Evolutionary conservation across 2,797 vertebrate species (phyloP), one percentile per base, ranked within the genome.

Genomic region (Chaetophractus vellerosus): DNA sequence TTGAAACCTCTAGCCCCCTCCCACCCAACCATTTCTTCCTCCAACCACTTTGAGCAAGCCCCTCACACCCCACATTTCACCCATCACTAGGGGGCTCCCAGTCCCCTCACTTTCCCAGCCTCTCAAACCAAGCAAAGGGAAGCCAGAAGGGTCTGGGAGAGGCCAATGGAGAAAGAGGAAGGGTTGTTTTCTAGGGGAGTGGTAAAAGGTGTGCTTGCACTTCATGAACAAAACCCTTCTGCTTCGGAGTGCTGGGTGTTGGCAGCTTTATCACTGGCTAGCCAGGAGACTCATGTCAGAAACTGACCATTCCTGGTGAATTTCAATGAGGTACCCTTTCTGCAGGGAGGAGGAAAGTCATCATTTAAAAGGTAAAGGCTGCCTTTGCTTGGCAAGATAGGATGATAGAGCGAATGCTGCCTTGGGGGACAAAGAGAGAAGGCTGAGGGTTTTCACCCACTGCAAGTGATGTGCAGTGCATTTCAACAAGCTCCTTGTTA

Each of bases 311-410:
- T 96, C 86, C 92, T 86, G 50, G 80, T 89, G 97, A 96, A 97
- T 98, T 96, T 95, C 93, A 92, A 87, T 92, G 68, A 84, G 84
- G 52, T 86, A 75, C 63, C 38, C 94, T 96, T 96, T 74, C 61
- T 72, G 64, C 11, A 9, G 72, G 36, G 78, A 94, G 24, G 36
- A 94, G n/a, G 55, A 87, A 83, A 86, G 41, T 23, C 89, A 57
- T 86, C 84, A 26, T 93, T 95, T 97, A 94, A 96, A 94, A 71
- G 45, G 79, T 11, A 2, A 93, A 72, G 85, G 33, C 88, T 63
- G 74, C n/a, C 93, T 96, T 92, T 52, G 45, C 81, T 94, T 86
- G 55, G 84, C 80, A 88, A 82, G 72, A 59, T 50, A 52, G 0
- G 61, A 24, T 14, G 57, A 79, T 2, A 88, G 59, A 76, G 48